Conservation (phyloP, 2,888 invertebrate species). For the Argyresthia goedartella region DNA sequence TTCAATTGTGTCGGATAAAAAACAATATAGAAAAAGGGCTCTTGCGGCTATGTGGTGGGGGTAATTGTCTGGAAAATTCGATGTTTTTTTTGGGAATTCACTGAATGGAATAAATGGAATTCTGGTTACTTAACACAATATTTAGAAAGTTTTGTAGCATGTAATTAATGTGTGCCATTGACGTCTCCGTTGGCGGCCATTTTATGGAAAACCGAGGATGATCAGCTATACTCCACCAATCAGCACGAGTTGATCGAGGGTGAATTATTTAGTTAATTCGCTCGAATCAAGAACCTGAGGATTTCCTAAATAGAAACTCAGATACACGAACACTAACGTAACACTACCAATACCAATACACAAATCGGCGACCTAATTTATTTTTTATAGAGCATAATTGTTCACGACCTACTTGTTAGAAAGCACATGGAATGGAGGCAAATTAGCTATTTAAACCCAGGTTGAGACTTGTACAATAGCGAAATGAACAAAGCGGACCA, state of each 20-base stretch:
- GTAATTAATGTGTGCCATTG: too few relatives aligned
- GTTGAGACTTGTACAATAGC: not conserved
- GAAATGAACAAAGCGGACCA: not conserved
- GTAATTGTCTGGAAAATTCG: constrained; percentile 2
- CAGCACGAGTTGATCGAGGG: too few relatives aligned
- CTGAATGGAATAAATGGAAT: not conserved
- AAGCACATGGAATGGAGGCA: not conserved
- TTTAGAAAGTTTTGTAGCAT: too few relatives aligned
- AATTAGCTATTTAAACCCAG: not conserved
- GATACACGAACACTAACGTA: too few relatives aligned
- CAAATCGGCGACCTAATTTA: not conserved
- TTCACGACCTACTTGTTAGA: not conserved
- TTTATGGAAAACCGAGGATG: too few relatives aligned
- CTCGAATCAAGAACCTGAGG: too few relatives aligned
- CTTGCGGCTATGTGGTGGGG: not conserved
- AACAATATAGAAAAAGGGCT: constrained; percentile 12
- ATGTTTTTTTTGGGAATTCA: not conserved
- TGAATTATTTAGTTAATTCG: too few relatives aligned
- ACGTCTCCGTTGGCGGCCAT: too few relatives aligned
- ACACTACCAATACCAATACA: too few relatives aligned
- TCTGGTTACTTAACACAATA: too few relatives aligned
- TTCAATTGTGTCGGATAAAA: constrained; percentile 41
- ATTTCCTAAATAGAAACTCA: too few relatives aligned
- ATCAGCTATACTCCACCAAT: too few relatives aligned
- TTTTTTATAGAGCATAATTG: not conserved